phyloP scores from a whole-genome alignment of 2,797 vertebrate genomes.

The Miichthys miiuy region DNA sequence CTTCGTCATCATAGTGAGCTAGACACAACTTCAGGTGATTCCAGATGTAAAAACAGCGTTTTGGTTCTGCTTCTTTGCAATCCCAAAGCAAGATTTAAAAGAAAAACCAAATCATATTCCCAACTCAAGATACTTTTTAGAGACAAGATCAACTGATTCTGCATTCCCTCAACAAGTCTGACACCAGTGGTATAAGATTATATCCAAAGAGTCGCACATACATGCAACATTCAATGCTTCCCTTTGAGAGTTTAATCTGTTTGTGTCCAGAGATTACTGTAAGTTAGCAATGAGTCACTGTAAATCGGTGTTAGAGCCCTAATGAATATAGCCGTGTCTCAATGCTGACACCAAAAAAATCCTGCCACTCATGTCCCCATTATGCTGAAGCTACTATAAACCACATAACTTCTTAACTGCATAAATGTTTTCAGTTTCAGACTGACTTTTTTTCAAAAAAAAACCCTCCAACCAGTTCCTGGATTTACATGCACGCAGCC shows the following conservation, averaged over 20 bases:
- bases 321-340: not conserved
- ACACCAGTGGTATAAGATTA: slow-evolving; percentile 10
- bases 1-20: slow-evolving; percentile 11
- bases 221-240: not conserved
- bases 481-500: slow-evolving; percentile 22
- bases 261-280: not conserved
- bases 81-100: not conserved
- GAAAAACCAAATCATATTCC: slow-evolving; percentile 17
- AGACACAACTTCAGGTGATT: slow-evolving; percentile 3
- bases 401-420: not conserved
- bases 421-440: slow-evolving; percentile 21
- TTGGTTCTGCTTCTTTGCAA: not conserved
- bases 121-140: slow-evolving; percentile 14
- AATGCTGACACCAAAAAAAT: not conserved
- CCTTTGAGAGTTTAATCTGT: not conserved
- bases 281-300: not conserved
- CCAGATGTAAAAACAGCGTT: not conserved
- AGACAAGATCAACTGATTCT: slow-evolving; percentile 33
- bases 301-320: not conserved
- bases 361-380: slow-evolving; percentile 1
- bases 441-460: slow-evolving; percentile 3
- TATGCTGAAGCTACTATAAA: not conserved
- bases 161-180: slow-evolving; percentile 16
- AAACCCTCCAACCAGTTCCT: slow-evolving; percentile 23
- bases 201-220: not conserved